Evolutionary conservation across 92 coral and sea anemone species (phyloP), one percentile per base, ranked within the genome.

Genomic region (Anthopleura xanthogrammica): DNA sequence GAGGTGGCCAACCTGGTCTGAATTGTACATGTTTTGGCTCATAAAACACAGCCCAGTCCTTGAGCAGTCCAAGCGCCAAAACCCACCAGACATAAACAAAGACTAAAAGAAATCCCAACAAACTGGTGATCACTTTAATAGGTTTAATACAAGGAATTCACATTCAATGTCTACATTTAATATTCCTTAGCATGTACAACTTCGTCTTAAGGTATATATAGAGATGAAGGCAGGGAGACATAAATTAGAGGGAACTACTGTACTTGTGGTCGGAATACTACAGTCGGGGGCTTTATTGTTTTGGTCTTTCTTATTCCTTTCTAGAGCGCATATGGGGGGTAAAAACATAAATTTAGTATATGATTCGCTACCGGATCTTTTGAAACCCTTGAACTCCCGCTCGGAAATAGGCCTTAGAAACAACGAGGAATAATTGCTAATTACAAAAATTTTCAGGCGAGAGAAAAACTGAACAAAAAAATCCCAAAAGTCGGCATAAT

Each of bases 291-390:
- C 57, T 54, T 68, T 43, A 60, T 85, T 85, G 88, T 85, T 79
- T 77, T 22, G 65, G 70, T 72, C 72, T 52, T 52, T 78, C 79
- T 79, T 43, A 78, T 66, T 54, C 55, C 79, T 68, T 78, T 78
- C 81, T 70, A 48, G 82, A 50, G 76, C 46, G 70, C 54, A 41
- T 24, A 72, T 77, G 41, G 73, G 82, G 82, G 83, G 83, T 78
- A 68, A 46, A 56, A 52, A 73, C 80, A 50, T 66, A 81, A 79
- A 85, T 85, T 84, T 68, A 48, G 78, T 50, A 78, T 41, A 75
- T 52, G 83, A 79, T 52, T 85, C 83, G 71, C 52, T 29, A 77
- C 88, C 88, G 88, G 88, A 85, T 78, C 83, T 79, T 48, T 68
- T 48, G 48, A 84, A 60, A 66, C 55, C 57, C 82, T 39, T 52